Evolutionary conservation across 2,797 vertebrate species (phyloP).

Genomic region (Tenualosa thibaudeaui): DNA sequence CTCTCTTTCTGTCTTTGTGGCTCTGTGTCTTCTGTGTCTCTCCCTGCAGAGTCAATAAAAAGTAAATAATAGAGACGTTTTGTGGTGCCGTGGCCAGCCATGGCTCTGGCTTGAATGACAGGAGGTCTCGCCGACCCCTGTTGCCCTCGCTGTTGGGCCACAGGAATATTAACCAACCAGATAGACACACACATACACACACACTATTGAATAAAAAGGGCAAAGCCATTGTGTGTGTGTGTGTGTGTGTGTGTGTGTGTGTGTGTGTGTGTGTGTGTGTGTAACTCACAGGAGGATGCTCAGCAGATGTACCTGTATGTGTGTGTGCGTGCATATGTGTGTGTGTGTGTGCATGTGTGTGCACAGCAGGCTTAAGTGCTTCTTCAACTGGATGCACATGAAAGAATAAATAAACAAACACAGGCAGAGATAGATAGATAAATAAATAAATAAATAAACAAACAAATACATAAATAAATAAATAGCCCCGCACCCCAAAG

Average conservation of each 20-base stretch:
- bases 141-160: constrained; percentile 13
- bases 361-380: background rate
- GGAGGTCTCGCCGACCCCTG: constrained; percentile 36
- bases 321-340: constrained; percentile 34
- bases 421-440: background rate
- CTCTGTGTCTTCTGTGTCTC: constrained; percentile 17
- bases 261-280: constrained; percentile 7
- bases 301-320: background rate
- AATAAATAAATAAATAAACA: background rate
- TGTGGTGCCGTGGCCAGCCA: constrained; percentile 62
- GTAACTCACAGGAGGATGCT: background rate
- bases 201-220: background rate
- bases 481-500: constrained; percentile 39
- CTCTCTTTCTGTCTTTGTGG: constrained; percentile 34
- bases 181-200: background rate
- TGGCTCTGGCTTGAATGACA: constrained; percentile 69
- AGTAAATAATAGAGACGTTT: constrained; percentile 69
- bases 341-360: constrained; percentile 43
- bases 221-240: constrained; percentile 5
- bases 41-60: constrained; percentile 66
- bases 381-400: background rate
- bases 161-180: background rate
- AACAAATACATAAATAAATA: background rate
- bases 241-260: constrained; percentile 21
- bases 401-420: background rate